These are phyloP conservation scores for mouse (Mus musculus) DNA, from an alignment of 2,113 vertebrate genomes.

Conservation along the genomic window GRCm39 chr4:68061501-68062000, in stretches of 20 bases:
- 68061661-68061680: background rate
- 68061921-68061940: constrained; percentile 76
- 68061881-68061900: constrained; percentile 74
- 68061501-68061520: background rate
- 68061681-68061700: background rate
- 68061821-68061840: background rate
- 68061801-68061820: background rate
- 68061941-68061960: constrained; percentile 71
- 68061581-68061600: background rate
- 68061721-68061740: background rate
- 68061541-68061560: background rate
- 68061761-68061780: background rate
- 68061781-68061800: background rate
- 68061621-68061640: background rate
- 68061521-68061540: background rate
- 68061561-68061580: background rate
- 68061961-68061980: constrained; percentile 64
- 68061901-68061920: constrained; percentile 63
- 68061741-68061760: background rate
- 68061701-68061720: background rate
- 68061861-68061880: constrained; percentile 57
- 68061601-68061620: background rate
- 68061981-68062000: constrained; percentile 32
- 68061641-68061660: background rate
- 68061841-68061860: constrained; percentile 49